Evolutionary conservation across 2,797 vertebrate species (phyloP).

Genomic region (Thripadectes ignobilis): DNA sequence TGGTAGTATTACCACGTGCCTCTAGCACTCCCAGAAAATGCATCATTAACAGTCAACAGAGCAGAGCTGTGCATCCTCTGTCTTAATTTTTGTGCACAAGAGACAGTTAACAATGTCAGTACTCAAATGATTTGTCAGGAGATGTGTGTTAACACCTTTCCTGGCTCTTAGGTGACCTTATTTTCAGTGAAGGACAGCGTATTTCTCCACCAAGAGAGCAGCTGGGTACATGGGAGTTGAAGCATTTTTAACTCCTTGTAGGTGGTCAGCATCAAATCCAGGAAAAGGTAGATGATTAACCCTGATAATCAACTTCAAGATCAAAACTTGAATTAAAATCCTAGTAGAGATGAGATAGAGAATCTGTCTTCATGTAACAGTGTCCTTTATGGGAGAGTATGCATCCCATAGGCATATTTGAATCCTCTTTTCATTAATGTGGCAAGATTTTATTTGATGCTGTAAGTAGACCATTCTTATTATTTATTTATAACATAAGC

Average conservation of each 20-base stretch:
- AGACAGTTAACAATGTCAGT: neutral
- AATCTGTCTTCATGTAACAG: neutral
- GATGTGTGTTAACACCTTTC: neutral
- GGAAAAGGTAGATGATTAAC: neutral
- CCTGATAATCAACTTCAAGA: neutral
- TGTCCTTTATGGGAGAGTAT: neutral
- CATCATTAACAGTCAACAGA: neutral
- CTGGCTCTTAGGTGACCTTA: neutral
- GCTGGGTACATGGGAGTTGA: neutral
- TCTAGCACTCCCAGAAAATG: neutral
- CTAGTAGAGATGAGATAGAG: neutral
- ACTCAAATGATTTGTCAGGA: neutral
- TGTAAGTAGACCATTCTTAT: neutral
- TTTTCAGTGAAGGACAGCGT: neutral
- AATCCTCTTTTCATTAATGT: neutral
- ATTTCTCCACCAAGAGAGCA: neutral
- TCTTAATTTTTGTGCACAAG: neutral
- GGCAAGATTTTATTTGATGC: neutral
- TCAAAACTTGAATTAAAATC: neutral
- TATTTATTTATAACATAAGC: conserved; percentile 16
- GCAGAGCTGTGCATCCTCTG: neutral
- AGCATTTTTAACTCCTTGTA: neutral
- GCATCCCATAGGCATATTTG: neutral
- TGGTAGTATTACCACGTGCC: neutral
- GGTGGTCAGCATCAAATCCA: neutral